Evolutionary conservation across 2,797 vertebrate genomes (phyloP), one percentile per base, ranked within the genome.

Genomic region (Sorex maritimensis): DNA sequence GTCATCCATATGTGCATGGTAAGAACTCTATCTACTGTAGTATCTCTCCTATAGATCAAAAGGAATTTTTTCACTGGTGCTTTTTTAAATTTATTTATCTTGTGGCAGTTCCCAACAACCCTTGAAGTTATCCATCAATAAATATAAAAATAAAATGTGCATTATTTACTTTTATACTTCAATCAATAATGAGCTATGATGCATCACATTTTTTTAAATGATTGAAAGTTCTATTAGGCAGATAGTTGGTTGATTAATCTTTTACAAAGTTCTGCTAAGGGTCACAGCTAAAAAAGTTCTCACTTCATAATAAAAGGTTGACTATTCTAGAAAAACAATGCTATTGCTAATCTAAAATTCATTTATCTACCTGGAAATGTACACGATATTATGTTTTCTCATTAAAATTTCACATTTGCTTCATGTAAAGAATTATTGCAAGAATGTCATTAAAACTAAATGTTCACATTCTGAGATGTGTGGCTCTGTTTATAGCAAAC

Each of bases 401-500:
- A 44, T 55, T 85, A 61, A 34, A 41, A 11, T 19, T 90, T 74
- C 73, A 72, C 21, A 87, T 83, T 93, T 86, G 86, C 86, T 91
- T 95, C 71, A 68, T n/a, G 30, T 78, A 80, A 68, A 92, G 10
- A 83, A 92, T 86, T 65, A 41, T 58, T 69, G 38, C 46, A 79
- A 73, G 55, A 30, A 61, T n/a, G 61, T 81, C 72, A 86, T 91
- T 91, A 81, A 91, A 90, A 92, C 13, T 19, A 81, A 95, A 72
- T 87, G 73, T 12, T 85, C 94, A 97, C 67, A 92, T 92, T 95
- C 82, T 90, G 19, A 17, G 5, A 23, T 1, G 86, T 80, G 49
- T 69, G 1, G n/a, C 73, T 23, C 19, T 95, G 88, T 80, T 92
- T 91, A 92, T 85, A 79, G 95, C 67, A 67, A 86, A 71, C 94